These are phyloP conservation scores for Cherax quadricarinatus DNA, from an alignment of 1,140 invertebrate genomes.

Conservation along the genomic window DNA sequence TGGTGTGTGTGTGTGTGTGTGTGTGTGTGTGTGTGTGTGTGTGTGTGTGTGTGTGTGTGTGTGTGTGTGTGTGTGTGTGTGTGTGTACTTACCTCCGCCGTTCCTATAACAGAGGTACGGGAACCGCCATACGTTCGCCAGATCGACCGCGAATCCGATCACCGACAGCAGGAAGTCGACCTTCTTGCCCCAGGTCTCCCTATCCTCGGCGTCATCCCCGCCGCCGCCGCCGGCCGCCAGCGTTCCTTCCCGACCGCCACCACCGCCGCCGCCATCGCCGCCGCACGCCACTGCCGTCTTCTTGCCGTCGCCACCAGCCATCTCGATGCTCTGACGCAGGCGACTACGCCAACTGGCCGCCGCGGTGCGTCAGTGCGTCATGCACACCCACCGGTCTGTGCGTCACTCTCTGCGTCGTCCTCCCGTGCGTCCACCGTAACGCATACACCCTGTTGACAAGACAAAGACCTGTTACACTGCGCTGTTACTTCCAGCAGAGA, in stretches of 20 bases:
- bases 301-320: slow-evolving; percentile 57
- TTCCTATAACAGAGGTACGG: background rate
- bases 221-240: slow-evolving; percentile 49
- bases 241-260: slow-evolving; percentile 24
- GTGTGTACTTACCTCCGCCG: background rate
- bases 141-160: too few relatives aligned
- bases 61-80: slow-evolving; percentile 3
- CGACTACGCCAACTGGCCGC: background rate
- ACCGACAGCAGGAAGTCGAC: too few relatives aligned
- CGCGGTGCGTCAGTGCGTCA: background rate
- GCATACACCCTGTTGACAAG: background rate
- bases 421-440: background rate
- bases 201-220: too few relatives aligned
- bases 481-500: too few relatives aligned
- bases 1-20: background rate
- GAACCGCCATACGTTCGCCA: too few relatives aligned
- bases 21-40: background rate
- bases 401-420: too few relatives aligned
- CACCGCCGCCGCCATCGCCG: background rate
- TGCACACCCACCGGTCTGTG: background rate
- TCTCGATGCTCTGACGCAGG: background rate
- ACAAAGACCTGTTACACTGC: background rate
- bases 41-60: slow-evolving; percentile 3
- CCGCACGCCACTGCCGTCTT: slow-evolving; percentile 56
- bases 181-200: too few relatives aligned